Evolutionary conservation across 1,140 invertebrate genomes (phyloP).

Genomic region (Bradysia coprophila): DNA sequence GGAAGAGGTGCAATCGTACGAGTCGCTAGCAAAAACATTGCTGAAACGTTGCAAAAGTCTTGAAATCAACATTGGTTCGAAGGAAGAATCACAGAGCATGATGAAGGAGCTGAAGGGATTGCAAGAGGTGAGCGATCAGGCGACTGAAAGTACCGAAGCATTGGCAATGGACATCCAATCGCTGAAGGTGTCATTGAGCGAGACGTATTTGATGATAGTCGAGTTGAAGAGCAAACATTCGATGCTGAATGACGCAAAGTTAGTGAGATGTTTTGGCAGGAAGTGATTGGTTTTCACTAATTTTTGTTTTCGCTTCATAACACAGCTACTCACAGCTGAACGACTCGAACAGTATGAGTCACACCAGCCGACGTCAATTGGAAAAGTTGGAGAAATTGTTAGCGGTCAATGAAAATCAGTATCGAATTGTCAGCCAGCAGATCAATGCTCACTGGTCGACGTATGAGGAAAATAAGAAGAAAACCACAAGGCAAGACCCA

Average conservation of each 20-base stretch:
- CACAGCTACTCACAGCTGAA: neutral
- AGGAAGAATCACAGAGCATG: slow-evolving; percentile 29
- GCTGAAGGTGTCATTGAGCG: slow-evolving; percentile 35
- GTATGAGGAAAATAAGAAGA: slow-evolving; percentile 27
- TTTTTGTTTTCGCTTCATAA: no score
- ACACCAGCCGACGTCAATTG: slow-evolving; percentile 31
- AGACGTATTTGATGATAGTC: slow-evolving; percentile 39
- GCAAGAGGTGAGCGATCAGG: slow-evolving; percentile 29
- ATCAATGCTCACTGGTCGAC: slow-evolving; percentile 41
- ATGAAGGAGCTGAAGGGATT: slow-evolving; percentile 27
- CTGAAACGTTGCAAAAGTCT: slow-evolving; percentile 26
- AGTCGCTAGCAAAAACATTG: slow-evolving; percentile 37
- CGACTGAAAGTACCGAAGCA: slow-evolving; percentile 21
- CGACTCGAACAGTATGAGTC: slow-evolving; percentile 11
- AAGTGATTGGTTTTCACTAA: no score
- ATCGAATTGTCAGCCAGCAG: slow-evolving; percentile 31
- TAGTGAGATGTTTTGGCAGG: slow-evolving; percentile 11
- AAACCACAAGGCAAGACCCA: no score
- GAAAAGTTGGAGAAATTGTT: slow-evolving; percentile 33
- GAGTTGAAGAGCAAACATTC: slow-evolving; percentile 32
- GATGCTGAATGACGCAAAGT: slow-evolving; percentile 32
- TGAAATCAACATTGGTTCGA: slow-evolving; percentile 24
- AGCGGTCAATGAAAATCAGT: slow-evolving; percentile 38
- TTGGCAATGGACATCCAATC: slow-evolving; percentile 18
- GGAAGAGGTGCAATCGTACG: slow-evolving; percentile 38